Evolutionary conservation across 2,888 invertebrate genomes (phyloP).

Genomic region (Arenicola marina): DNA sequence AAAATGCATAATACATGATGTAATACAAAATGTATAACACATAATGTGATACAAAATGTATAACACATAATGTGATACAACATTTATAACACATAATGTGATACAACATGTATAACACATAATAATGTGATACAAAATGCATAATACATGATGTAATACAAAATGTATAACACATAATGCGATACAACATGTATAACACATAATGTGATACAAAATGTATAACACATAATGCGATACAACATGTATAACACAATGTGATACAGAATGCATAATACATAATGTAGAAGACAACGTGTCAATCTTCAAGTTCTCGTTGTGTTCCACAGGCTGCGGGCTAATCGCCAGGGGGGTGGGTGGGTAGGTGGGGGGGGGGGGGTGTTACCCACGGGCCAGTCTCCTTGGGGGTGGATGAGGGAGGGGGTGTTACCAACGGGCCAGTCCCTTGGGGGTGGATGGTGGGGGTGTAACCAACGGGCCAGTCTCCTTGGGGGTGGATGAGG

Average conservation of each 20-base stretch:
- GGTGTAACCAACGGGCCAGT: too few species aligned
- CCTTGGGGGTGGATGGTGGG: too few species aligned
- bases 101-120: not conserved
- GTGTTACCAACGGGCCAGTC: too few species aligned
- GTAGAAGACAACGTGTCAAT: too few species aligned
- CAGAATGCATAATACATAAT: too few species aligned
- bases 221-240: not conserved
- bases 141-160: not conserved
- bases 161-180: not conserved
- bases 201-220: not conserved
- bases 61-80: not conserved
- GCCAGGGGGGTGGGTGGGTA: too few species aligned
- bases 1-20: not conserved
- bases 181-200: not conserved
- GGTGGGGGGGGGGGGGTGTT: too few species aligned
- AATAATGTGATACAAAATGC: not conserved
- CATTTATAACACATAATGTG: not conserved
- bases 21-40: not conserved
- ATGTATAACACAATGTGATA: not conserved
- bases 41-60: not conserved
- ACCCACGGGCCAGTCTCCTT: too few species aligned
- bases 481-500: too few species aligned
- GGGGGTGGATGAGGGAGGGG: too few species aligned
- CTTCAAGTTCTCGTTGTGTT: too few species aligned
- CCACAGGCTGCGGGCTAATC: too few species aligned